Percentiles rank a stretch among this genome's conserved stretches.
Conservation (phyloP, 35 echinoderm and acorn worm genomes). For the Heliocidaris tuberculata region DNA sequence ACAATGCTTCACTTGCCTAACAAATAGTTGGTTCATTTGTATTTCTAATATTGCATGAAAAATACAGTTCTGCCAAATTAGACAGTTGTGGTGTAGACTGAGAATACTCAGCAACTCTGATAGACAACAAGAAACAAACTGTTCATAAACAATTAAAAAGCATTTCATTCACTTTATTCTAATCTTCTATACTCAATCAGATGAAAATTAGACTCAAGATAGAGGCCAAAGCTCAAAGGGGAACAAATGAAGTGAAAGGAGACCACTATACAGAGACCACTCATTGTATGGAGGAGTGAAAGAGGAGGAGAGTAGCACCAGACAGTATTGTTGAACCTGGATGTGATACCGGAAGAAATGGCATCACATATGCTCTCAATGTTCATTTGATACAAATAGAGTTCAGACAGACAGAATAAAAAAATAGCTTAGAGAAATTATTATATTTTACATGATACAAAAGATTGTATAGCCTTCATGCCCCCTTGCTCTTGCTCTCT, state of each 20-base stretch:
- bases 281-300: neutral
- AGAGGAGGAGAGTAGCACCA: neutral
- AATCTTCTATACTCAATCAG: neutral
- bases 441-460: no score
- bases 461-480: no score
- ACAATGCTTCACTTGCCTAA: neutral
- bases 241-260: neutral
- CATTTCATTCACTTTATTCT: neutral
- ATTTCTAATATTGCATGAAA: no score
- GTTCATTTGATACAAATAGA: neutral
- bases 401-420: no score
- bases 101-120: neutral
- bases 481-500: neutral
- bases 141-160: neutral
- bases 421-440: no score
- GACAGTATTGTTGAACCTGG: neutral
- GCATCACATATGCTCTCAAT: neutral
- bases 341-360: conserved; percentile 2
- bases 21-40: neutral
- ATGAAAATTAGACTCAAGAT: neutral
- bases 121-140: neutral
- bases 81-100: neutral
- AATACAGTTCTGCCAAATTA: no score
- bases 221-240: neutral
- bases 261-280: neutral